Evolutionary conservation across 2,888 invertebrate species (phyloP).

Genomic region (Drosophila neoperkinsi): DNA sequence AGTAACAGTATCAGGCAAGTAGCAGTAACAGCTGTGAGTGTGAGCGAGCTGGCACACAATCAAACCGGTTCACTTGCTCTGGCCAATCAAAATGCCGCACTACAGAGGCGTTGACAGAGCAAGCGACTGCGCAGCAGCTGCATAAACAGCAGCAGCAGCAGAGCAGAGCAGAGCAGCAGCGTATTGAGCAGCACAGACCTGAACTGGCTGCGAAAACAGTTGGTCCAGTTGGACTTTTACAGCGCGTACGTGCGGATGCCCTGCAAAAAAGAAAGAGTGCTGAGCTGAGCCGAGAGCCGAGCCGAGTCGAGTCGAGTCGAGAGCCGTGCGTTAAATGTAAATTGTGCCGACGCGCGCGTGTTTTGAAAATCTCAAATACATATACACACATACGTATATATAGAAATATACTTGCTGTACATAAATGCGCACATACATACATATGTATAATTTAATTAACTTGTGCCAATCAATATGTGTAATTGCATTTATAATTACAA

Average conservation of each 20-base stretch:
- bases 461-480: slow-evolving; percentile 49
- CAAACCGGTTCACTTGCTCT: slow-evolving; percentile 60
- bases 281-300: slow-evolving; percentile 28
- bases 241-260: slow-evolving; percentile 82
- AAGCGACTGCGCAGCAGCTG: slow-evolving; percentile 58
- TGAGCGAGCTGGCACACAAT: slow-evolving; percentile 33
- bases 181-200: slow-evolving; percentile 31
- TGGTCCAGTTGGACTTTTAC: slow-evolving; percentile 81
- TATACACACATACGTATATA: neutral
- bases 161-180: slow-evolving; percentile 24
- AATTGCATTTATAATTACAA: slow-evolving; percentile 35
- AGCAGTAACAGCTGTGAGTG: slow-evolving; percentile 14
- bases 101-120: slow-evolving; percentile 66
- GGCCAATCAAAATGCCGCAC: slow-evolving; percentile 52
- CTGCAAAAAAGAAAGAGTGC: slow-evolving; percentile 27
- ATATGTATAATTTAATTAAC: slow-evolving; percentile 49
- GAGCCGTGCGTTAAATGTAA: slow-evolving; percentile 35
- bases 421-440: slow-evolving; percentile 1
- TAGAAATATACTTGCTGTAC: slow-evolving; percentile 21
- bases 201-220: slow-evolving; percentile 48
- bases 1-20: slow-evolving; percentile 12
- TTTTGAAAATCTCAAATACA: slow-evolving; percentile 20
- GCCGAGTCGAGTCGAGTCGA: slow-evolving; percentile 16
- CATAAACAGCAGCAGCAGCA: slow-evolving; percentile 20
- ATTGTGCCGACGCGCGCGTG: slow-evolving; percentile 51